Evolutionary conservation across 2,797 vertebrate species (phyloP).

Genomic region (Ctenopoma multispine): DNA sequence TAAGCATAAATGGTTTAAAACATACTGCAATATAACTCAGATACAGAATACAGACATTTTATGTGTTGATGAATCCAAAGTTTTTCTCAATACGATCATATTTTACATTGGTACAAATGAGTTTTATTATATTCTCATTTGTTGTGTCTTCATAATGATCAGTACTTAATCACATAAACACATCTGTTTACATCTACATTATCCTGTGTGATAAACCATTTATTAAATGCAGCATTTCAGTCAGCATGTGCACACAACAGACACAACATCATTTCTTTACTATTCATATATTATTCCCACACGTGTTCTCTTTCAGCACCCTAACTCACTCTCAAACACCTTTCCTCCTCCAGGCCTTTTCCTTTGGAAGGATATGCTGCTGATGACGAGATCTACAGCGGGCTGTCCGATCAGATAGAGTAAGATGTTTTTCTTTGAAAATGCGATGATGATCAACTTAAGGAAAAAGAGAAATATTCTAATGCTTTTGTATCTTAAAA

Average conservation of each 20-base stretch:
- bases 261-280: no score
- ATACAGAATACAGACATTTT: no score
- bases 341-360: conserved; percentile 84
- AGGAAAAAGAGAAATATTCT: background rate
- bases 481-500: background rate
- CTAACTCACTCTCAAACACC: background rate
- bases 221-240: background rate
- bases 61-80: no score
- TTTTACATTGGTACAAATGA: no score
- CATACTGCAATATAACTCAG: no score
- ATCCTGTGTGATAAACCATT: background rate
- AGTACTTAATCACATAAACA: no score
- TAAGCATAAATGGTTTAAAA: no score
- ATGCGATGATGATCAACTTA: background rate
- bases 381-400: conserved; percentile 93
- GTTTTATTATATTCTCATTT: no score
- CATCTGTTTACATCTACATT: no score
- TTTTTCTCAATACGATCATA: no score
- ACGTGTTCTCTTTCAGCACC: background rate
- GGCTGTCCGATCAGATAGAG: conserved; percentile 94
- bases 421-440: conserved; percentile 73
- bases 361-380: conserved; percentile 84
- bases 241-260: background rate
- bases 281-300: background rate
- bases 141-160: no score